Base-by-base conservation (phyloP, 1,140 invertebrate species). In the Coptotermes formosanus region DNA sequence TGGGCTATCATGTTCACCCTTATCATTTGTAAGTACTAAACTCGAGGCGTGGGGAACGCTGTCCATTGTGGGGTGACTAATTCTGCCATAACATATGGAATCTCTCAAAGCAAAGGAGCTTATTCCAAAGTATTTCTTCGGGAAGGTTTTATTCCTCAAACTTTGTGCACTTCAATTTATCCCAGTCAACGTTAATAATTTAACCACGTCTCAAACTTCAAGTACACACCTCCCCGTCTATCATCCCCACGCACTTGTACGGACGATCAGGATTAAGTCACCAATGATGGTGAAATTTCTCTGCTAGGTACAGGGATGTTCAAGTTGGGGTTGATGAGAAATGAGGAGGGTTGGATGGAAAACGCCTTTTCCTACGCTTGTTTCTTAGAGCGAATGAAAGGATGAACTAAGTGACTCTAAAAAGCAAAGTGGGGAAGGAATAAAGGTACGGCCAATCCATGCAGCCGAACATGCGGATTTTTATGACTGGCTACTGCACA, bases 211-310 rank as follows among this genome's bases (percentile, higher is more conserved):
- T 30, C 64, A 25, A 75, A 75, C 25, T 75, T 75, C 64, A 75
- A 75, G n/a, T 30, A 30, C 64, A 75, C 3, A 75, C 25, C 6
- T 25, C 64, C n/a, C 64, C 59, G 19, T 75, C 25, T 25, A 8
- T 30, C 64, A 8, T 0, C 64, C 64, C n/a, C 25, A 21, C n/a
- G 9, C n/a, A 75, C 64, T 75, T 75, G 64, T 75, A 75, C 64
- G 64, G 30, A 75, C 64, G 25, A 75, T 75, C 64, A 75, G 64
- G 64, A 75, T 75, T 75, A 75, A 75, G 64, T 30, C 64, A 75
- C 64, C 52, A 12, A 55, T 55, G 52, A 55, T 75, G 64, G 64
- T 75, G n/a, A 75, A 75, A 75, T 75, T 75, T 75, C 64, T 75
- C 64, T 75, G 64, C 8, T 75, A 75, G 64, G 64, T 75, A 75